Evolutionary conservation across 64 coral and sea anemone genomes (phyloP).

Genomic region (Anthopleura sola): DNA sequence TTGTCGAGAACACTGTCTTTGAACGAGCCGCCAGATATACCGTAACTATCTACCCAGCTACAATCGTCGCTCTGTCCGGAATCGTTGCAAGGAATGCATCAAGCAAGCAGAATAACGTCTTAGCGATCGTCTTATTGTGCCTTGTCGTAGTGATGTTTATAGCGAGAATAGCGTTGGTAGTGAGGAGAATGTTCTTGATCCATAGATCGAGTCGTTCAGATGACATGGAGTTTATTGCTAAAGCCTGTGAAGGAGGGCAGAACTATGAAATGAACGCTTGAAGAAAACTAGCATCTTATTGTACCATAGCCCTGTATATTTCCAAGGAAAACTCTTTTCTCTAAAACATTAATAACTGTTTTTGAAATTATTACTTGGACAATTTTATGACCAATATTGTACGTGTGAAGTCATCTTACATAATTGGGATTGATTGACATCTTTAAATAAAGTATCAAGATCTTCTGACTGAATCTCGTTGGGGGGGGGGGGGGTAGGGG

Average conservation of each 20-base stretch:
- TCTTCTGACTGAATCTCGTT: too few species aligned
- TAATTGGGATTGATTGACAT: too few species aligned
- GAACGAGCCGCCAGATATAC: constrained; percentile 17
- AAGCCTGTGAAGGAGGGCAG: background rate
- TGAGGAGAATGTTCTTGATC: background rate
- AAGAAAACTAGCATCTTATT: too few species aligned
- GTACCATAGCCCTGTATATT: too few species aligned
- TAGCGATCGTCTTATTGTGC: background rate
- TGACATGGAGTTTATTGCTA: background rate
- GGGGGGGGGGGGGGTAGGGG: too few species aligned
- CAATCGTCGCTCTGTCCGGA: constrained; percentile 6
- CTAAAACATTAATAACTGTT: too few species aligned
- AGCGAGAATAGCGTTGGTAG: background rate
- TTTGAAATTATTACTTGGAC: too few species aligned
- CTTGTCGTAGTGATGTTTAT: background rate
- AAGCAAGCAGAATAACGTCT: constrained; percentile 7
- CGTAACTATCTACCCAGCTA: constrained; percentile 34
- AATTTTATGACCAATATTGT: too few species aligned
- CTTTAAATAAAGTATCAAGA: too few species aligned
- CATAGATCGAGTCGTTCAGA: background rate
- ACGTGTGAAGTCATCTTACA: too few species aligned
- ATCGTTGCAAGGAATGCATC: background rate
- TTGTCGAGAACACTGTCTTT: constrained; percentile 45
- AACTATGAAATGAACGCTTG: background rate
- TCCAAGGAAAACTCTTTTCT: too few species aligned